A percentile compares a stretch with the other conserved stretches of the same genome.
These are phyloP conservation scores for Leptinotarsa tumamoca DNA, from an alignment of 2,888 invertebrate genomes.

Conservation along the genomic window DNA sequence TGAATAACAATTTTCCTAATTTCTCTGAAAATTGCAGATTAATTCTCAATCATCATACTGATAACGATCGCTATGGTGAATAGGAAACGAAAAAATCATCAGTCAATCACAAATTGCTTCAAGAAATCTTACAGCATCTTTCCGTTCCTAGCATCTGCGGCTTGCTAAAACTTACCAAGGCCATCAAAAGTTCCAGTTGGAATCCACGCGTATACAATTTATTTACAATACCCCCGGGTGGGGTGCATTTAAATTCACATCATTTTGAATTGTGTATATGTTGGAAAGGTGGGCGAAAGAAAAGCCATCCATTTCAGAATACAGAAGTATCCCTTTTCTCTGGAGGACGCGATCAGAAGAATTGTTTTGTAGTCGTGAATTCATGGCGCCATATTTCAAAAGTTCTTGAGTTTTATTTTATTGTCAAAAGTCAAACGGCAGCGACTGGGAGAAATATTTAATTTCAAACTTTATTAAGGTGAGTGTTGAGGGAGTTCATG, in stretches of 20 bases:
- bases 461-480: conserved; percentile 61
- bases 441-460: conserved; percentile 61
- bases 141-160: conserved; percentile 22
- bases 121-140: not conserved
- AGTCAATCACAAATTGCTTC: too few relatives aligned
- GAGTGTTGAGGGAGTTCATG: conserved; percentile 35
- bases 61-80: too few relatives aligned
- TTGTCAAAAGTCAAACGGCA: conserved; percentile 61
- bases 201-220: conserved; percentile 46
- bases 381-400: conserved; percentile 58
- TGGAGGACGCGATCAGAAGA: conserved; percentile 2
- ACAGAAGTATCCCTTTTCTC: conserved; percentile 16
- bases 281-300: conserved; percentile 17
- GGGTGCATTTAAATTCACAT: conserved; percentile 24
- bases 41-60: too few relatives aligned
- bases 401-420: conserved; percentile 61
- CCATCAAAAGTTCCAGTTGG: conserved; percentile 39
- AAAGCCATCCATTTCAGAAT: conserved; percentile 14
- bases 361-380: conserved; percentile 32
- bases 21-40: too few relatives aligned
- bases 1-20: too few relatives aligned
- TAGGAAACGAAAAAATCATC: too few relatives aligned
- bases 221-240: conserved; percentile 44
- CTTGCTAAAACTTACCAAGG: conserved; percentile 20
- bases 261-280: conserved; percentile 20